A percentile compares a stretch with the other conserved stretches of the same genome.
These are phyloP conservation scores for Parnassius smintheus DNA, from an alignment of 2,888 invertebrate species.

Conservation along the genomic window DNA sequence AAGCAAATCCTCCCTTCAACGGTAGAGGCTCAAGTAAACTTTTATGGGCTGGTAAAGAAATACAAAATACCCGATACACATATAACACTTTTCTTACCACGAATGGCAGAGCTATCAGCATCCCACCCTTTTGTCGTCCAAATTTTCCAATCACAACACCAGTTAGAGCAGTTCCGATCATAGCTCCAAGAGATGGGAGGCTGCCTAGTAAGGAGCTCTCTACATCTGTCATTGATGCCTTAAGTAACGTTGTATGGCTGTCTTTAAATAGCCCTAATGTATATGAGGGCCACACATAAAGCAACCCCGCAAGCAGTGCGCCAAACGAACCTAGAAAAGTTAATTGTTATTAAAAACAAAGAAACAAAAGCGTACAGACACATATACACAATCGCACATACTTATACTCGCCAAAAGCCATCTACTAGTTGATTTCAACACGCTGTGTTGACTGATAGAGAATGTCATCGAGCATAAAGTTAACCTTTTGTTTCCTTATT, in stretches of 20 bases:
- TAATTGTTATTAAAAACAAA: not conserved
- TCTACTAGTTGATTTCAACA: too few species aligned
- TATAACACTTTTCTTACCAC: conserved; percentile 45
- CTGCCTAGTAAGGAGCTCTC: conserved; percentile 79
- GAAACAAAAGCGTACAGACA: too few species aligned
- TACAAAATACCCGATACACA: too few species aligned
- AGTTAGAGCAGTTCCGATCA: conserved; percentile 67
- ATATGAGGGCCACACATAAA: conserved; percentile 82
- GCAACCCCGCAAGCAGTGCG: conserved; percentile 50
- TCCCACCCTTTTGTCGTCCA: conserved; percentile 78
- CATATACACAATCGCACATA: too few species aligned
- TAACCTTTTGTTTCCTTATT: too few species aligned
- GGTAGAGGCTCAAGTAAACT: too few species aligned
- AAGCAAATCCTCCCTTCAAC: too few species aligned
- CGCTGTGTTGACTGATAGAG: too few species aligned
- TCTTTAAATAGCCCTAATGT: conserved; percentile 67
- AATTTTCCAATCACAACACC: conserved; percentile 70
- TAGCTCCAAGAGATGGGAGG: conserved; percentile 77
- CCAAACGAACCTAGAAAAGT: conserved; percentile 54
- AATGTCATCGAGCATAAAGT: too few species aligned
- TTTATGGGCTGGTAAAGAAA: too few species aligned
- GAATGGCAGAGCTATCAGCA: conserved; percentile 75
- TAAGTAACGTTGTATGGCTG: conserved; percentile 59
- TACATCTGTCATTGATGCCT: conserved; percentile 65
- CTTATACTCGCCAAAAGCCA: too few species aligned